A percentile compares a stretch with the other conserved stretches of the same genome.
phyloP scores from a whole-genome alignment of 2,888 invertebrate genomes.

The Calliopum simillimum region DNA sequence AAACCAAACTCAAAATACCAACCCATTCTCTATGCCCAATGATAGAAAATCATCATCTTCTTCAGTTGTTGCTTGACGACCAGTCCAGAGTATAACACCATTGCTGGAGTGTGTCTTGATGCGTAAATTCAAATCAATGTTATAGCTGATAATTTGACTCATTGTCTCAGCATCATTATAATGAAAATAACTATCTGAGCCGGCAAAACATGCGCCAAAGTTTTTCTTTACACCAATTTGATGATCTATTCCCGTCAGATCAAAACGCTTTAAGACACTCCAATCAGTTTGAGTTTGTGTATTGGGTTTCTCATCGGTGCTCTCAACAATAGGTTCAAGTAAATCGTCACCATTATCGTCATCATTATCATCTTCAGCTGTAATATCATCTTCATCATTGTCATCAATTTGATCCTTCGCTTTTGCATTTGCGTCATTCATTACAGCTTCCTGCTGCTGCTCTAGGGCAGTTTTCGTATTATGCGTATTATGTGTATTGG shows the following conservation, averaged over 20 bases:
- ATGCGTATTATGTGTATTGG: conserved; percentile 58
- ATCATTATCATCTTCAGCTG: background rate
- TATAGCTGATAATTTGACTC: conserved; percentile 85
- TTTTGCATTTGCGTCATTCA: background rate
- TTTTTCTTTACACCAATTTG: conserved; percentile 61
- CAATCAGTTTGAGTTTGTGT: conserved; percentile 59
- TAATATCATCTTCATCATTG: conserved; percentile 7
- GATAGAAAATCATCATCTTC: conserved; percentile 82
- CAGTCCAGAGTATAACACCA: conserved; percentile 89
- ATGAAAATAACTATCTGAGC: conserved; percentile 86
- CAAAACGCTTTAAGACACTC: conserved; percentile 60
- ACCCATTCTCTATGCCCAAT: conserved; percentile 84
- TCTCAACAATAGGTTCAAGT: conserved; percentile 40
- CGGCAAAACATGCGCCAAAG: conserved; percentile 81
- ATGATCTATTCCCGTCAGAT: conserved; percentile 58
- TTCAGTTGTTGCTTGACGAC: conserved; percentile 73
- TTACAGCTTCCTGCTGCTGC: conserved; percentile 26
- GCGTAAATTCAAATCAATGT: conserved; percentile 88
- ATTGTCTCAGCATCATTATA: conserved; percentile 89
- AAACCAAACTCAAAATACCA: conserved; percentile 34
- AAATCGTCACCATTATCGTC: conserved; percentile 49
- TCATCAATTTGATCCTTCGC: background rate
- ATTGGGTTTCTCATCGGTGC: conserved; percentile 1
- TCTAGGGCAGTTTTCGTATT: conserved; percentile 43
- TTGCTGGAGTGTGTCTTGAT: conserved; percentile 79